phyloP scores from a whole-genome alignment of 2,888 invertebrate species.

The Willowsia nigromaculata region DNA sequence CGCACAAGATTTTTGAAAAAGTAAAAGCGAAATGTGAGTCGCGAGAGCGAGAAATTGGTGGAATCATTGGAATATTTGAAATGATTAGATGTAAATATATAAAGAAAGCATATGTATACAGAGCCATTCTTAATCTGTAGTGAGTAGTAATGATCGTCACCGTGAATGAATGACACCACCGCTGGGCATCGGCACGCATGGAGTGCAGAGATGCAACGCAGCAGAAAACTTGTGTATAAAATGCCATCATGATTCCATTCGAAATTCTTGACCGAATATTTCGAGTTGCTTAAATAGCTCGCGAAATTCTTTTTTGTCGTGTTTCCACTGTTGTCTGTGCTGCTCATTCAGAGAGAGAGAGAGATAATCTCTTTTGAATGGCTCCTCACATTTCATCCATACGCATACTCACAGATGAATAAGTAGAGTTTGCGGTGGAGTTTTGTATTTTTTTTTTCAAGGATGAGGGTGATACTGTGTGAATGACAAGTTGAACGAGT shows the following conservation, averaged over 20 bases:
- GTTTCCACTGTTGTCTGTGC: background rate
- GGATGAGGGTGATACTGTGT: background rate
- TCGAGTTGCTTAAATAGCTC: constrained; percentile 47
- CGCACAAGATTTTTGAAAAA: constrained; percentile 27
- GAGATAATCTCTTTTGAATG: constrained; percentile 44
- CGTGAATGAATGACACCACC: constrained; percentile 21
- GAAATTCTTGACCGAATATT: constrained; percentile 61
- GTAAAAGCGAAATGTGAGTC: background rate
- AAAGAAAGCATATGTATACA: no score
- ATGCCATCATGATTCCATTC: constrained; percentile 33
- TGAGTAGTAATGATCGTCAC: constrained; percentile 11
- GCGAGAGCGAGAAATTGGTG: constrained; percentile 18
- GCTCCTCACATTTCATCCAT: background rate
- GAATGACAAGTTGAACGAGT: constrained; percentile 18
- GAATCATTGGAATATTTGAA: constrained; percentile 60
- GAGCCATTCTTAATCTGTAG: background rate
- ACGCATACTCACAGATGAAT: background rate
- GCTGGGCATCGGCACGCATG: background rate
- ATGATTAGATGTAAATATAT: constrained; percentile 31
- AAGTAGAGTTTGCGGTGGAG: no score
- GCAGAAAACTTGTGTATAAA: background rate
- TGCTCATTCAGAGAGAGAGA: background rate
- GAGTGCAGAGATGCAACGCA: background rate
- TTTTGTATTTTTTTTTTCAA: background rate
- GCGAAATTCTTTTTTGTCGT: constrained; percentile 50